Evolutionary conservation across 2,113 vertebrate species (phyloP), one percentile per base, ranked within the genome.

Genomic region (Ophthalmolycus amberensis): DNA sequence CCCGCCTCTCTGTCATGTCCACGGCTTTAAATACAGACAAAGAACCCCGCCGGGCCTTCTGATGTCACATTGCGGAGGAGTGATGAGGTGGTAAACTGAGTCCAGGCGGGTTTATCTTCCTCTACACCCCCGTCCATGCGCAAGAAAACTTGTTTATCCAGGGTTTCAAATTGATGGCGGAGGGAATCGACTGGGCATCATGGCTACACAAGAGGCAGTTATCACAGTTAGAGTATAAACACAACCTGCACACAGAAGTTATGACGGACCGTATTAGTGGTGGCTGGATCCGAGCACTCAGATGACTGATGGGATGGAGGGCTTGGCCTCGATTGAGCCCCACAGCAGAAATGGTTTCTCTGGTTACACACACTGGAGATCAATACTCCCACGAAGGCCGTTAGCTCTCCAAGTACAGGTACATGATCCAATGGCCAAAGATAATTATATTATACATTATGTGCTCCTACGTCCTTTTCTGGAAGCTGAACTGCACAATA

Each of bases 361-460:
- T 71, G 71, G 90, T 94, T 94, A 92, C 92, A 88, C 74, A 82
- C 84, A 89, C 65, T 29, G 56, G 78, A 90, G 91, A 94, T 94
- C 91, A 84, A 93, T 94, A 89, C 75, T 77, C 80, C 85, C 85
- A 90, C 88, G 89, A 81, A 80, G 85, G 82, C 77, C 84, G 56
- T 52, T 44, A 84, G 84, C 74, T 80, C 56, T 79, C 82, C 46
- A 75, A 91, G 86, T 75, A 80, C 91, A 93, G 89, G 89, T 92
- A 93, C 82, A 88, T 78, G 88, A 92, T 87, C 85, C 80, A 83
- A 69, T 71, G 70, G 89, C 83, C 87, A 88, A 84, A 83, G 74
- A 89, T 84, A 90, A 90, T 90, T 25, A 25, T 25, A 25, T 25
- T 25, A 1, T 25, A 25, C 87, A 86, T 88, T 85, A 88, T 54